phyloP scores from a whole-genome alignment of 1,140 invertebrate genomes.

The Scylla paramamosain region DNA sequence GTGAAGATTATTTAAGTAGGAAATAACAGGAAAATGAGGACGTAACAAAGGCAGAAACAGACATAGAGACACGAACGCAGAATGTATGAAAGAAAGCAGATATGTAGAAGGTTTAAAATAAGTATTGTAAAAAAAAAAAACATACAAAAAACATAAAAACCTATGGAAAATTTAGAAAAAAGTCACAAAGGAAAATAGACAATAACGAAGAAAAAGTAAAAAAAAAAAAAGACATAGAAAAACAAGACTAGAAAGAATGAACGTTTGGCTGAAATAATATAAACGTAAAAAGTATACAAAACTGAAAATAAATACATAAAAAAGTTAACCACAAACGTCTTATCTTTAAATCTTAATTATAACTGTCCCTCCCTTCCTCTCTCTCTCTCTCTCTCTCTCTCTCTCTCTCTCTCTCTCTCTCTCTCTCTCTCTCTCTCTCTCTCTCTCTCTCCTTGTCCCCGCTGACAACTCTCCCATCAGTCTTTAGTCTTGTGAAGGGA shows the following conservation, averaged over 20 bases:
- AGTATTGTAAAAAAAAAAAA: neutral
- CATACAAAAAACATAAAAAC: neutral
- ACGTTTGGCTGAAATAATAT: neutral
- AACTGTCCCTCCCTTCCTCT: neutral
- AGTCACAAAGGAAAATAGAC: neutral
- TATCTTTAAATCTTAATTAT: conserved; percentile 7
- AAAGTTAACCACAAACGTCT: neutral
- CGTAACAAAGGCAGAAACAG: neutral
- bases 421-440: neutral
- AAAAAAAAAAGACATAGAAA: no score
- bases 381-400: neutral
- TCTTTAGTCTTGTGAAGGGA: neutral
- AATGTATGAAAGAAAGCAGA: no score
- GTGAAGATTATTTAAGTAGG: neutral
- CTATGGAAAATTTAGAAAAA: neutral
- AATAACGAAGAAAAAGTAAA: neutral
- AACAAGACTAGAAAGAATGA: neutral
- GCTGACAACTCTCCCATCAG: neutral
- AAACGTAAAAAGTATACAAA: neutral
- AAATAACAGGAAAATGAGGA: neutral
- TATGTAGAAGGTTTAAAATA: no score
- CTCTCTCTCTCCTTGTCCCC: neutral
- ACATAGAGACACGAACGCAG: neutral
- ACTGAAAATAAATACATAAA: neutral
- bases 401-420: neutral